Base-by-base conservation (phyloP, 2,888 invertebrate genomes). In the Nebria brevicollis region DNA sequence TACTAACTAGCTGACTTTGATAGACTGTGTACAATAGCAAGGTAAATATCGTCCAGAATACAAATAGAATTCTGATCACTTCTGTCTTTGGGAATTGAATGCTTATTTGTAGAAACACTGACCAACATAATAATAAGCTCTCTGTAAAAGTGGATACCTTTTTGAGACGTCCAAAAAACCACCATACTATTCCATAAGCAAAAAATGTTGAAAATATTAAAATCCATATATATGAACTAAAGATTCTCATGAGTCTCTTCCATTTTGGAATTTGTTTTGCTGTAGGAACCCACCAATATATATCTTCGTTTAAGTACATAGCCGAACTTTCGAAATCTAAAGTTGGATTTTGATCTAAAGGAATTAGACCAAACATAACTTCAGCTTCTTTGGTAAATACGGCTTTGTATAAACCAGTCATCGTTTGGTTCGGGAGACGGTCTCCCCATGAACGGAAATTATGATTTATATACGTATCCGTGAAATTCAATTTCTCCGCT, bases 351-450 rank as follows among this genome's bases (percentile, higher is more conserved):
- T 8, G 1, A 8, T 20, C 6, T 8, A n/a, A 42, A n/a, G 73
- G 74, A 82, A 91, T 91, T 5, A 92, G 92, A 5, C 93, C 93
- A 20, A 92, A 84, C n/a, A 92, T 88, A 5, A 93, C 86, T 82
- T 92, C 90, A 5, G 91, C 84, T 64, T 82, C 86, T 82, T 87
- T 88, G 0, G 87, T 84, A 1, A 87, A 84, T 0, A 93, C 84
- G 11, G 88, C 85, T 2, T 88, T 89, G 42, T 92, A 86, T 13
- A 91, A 89, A 10, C 91, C 91, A 15, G 88, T 88, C 91, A 92
- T 93, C 6, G 86, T 85, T 0, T 90, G 90, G 64, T 87, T 83
- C 25, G 84, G 75, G 13, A 88, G 85, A 81, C 89, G 87, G 79
- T 91, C 89, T 0, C 93, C 93, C 82, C 92, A 85, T 13, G 81